Percentiles rank a stretch among this genome's conserved stretches.
These are phyloP conservation scores for Miltochrista miniata DNA, from an alignment of 2,888 invertebrate species.

Conservation along the genomic window DNA sequence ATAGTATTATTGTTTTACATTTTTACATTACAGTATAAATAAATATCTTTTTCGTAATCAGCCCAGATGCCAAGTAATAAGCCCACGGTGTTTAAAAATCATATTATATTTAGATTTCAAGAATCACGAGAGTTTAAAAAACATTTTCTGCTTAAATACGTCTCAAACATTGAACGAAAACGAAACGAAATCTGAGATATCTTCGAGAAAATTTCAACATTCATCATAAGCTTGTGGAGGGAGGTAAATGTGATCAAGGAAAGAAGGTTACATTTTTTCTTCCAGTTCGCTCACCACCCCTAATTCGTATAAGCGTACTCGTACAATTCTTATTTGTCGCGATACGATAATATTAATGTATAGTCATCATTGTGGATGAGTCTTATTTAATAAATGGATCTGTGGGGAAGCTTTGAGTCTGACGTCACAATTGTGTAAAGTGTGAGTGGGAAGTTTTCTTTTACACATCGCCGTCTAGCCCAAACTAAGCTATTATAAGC, in stretches of 20 bases:
- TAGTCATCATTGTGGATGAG: constrained; percentile 55
- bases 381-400: constrained; percentile 62
- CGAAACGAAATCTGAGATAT: constrained; percentile 13
- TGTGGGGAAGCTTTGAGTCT: constrained; percentile 42
- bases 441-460: no score
- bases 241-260: constrained; percentile 68
- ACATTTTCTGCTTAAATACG: background rate
- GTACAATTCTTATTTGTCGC: constrained; percentile 56
- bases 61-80: no score
- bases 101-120: no score
- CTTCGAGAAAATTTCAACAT: constrained; percentile 43
- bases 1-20: constrained; percentile 29
- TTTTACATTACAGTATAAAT: no score
- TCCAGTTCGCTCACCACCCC: constrained; percentile 64
- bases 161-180: constrained; percentile 7
- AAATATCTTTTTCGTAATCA: no score
- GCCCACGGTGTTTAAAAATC: no score
- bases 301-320: constrained; percentile 57
- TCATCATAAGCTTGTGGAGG: constrained; percentile 59
- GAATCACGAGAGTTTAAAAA: no score
- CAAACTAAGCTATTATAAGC: no score
- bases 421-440: constrained; percentile 40
- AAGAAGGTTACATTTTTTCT: constrained; percentile 71
- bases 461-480: no score
- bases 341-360: constrained; percentile 50